Evolutionary conservation across 1,140 invertebrate species (phyloP).

Genomic region (Lasioglossum albipes): DNA sequence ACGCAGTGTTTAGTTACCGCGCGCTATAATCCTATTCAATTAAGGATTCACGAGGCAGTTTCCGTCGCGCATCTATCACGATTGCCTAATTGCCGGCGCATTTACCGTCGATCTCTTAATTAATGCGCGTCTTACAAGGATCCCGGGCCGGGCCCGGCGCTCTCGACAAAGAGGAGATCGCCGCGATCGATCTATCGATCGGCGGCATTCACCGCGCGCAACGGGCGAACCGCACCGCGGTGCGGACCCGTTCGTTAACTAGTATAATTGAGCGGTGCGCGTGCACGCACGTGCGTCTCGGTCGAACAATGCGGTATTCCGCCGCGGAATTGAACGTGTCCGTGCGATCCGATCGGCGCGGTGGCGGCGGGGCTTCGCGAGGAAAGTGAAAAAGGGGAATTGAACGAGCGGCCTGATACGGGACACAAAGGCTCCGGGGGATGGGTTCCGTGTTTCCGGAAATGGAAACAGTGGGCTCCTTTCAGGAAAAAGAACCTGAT

Average conservation of each 20-base stretch:
- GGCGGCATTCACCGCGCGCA: background rate
- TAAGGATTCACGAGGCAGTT: conserved; percentile 44
- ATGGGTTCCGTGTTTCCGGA: conserved; percentile 32
- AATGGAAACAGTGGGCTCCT: conserved; percentile 22
- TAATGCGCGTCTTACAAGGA: conserved; percentile 56
- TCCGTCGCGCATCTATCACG: conserved; percentile 53
- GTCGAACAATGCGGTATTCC: conserved; percentile 39
- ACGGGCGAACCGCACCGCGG: conserved; percentile 30
- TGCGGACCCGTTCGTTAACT: conserved; percentile 43
- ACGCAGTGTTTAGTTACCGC: conserved; percentile 34
- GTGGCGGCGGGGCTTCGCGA: too few relatives aligned
- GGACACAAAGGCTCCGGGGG: conserved; percentile 20
- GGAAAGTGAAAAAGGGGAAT: background rate
- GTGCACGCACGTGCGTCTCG: conserved; percentile 21
- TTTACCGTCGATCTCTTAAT: conserved; percentile 62
- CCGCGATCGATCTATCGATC: conserved; percentile 41
- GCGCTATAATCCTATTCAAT: conserved; percentile 59
- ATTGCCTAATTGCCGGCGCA: conserved; percentile 60
- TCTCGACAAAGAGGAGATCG: conserved; percentile 46
- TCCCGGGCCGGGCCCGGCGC: conserved; percentile 4
- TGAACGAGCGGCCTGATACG: conserved; percentile 10
- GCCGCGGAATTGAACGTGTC: conserved; percentile 23
- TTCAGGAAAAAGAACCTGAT: conserved; percentile 11
- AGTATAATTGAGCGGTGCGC: conserved; percentile 55
- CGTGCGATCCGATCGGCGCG: background rate